Conservation (phyloP, 2,888 invertebrate species). For the Anoncus sp. region DNA sequence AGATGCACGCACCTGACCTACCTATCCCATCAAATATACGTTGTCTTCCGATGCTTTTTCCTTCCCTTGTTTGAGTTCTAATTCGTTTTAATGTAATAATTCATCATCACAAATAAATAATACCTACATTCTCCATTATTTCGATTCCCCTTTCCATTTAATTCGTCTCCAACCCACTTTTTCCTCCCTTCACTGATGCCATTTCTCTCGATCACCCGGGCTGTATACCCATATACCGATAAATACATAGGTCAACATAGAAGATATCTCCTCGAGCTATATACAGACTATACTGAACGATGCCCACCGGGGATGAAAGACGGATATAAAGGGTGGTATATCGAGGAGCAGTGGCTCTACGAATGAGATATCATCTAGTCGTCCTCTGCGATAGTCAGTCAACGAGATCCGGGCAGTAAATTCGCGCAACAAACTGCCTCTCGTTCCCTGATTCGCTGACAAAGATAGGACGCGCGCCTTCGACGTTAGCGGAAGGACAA, state of each 20-base stretch:
- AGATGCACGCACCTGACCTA: background rate
- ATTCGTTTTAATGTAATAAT: background rate
- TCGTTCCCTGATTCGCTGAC: constrained; percentile 51
- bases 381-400: constrained; percentile 66
- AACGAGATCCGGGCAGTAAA: constrained; percentile 72
- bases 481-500: constrained; percentile 16
- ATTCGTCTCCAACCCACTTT: background rate
- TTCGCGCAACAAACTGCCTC: constrained; percentile 73
- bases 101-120: background rate
- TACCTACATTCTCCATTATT: background rate
- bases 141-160: constrained; percentile 4
- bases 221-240: background rate
- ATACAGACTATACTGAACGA: constrained; percentile 11
- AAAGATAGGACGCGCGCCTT: constrained; percentile 53
- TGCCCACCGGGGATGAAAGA: constrained; percentile 29
- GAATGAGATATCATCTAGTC: constrained; percentile 69
- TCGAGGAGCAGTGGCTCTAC: background rate
- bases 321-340: constrained; percentile 1
- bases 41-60: background rate
- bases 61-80: background rate
- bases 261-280: constrained; percentile 6
- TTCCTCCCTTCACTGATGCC: background rate
- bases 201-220: constrained; percentile 1
- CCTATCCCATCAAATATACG: background rate
- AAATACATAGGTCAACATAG: constrained; percentile 2